These are phyloP conservation scores for Myrmecophaga tridactyla DNA, from an alignment of 2,113 vertebrate species.

Conservation along the genomic window DNA sequence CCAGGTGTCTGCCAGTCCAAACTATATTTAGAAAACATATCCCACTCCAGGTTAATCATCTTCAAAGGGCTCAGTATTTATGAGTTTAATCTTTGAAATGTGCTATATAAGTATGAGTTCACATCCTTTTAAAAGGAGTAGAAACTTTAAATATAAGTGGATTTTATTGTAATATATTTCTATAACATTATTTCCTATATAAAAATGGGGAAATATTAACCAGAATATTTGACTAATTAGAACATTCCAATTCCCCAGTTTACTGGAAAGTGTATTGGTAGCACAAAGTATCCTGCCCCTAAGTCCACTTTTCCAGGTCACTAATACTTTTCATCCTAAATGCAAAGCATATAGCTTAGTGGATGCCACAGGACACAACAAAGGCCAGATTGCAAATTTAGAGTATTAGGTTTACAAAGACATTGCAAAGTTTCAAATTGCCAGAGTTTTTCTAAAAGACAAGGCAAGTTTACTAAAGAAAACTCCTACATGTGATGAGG, in stretches of 20 bases:
- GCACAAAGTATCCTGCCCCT: not conserved
- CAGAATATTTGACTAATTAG: not conserved
- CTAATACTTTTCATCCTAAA: not conserved
- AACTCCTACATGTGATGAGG: constrained; percentile 48
- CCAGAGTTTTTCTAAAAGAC: constrained; percentile 49
- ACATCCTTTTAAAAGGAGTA: not conserved
- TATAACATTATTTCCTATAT: not conserved
- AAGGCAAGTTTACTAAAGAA: constrained; percentile 52
- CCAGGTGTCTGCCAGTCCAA: not conserved
- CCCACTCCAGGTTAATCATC: not conserved
- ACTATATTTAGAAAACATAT: not conserved
- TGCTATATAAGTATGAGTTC: not conserved
- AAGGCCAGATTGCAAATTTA: not conserved
- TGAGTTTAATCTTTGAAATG: not conserved
- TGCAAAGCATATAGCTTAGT: not conserved
- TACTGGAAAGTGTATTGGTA: not conserved
- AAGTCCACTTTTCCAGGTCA: not conserved
- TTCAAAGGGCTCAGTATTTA: not conserved
- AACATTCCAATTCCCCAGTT: not conserved
- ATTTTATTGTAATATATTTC: not conserved
- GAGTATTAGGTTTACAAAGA: not conserved
- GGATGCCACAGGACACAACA: not conserved
- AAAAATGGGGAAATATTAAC: not conserved
- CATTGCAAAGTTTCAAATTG: constrained; percentile 35
- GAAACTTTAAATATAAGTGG: not conserved